Conservation (phyloP, 2,888 invertebrate species). For the Zygogramma bicolorata region DNA sequence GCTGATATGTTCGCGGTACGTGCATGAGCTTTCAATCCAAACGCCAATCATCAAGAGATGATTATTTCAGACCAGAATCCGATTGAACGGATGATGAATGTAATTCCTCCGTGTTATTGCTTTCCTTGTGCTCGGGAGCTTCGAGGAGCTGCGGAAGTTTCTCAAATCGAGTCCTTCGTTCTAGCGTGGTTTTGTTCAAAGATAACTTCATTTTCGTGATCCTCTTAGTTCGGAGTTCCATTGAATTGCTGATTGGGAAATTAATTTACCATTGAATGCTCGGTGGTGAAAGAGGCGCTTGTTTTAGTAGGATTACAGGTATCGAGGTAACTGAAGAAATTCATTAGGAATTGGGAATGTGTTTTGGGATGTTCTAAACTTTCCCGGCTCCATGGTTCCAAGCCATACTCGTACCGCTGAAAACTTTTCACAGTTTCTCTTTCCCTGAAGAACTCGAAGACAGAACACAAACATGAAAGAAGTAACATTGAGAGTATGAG, state of each 20-base stretch:
- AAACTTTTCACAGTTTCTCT: too few relatives aligned
- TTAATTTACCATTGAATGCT: neutral
- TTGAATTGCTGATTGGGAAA: neutral
- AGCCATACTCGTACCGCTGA: too few relatives aligned
- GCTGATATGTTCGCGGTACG: slow-evolving; percentile 10
- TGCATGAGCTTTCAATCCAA: slow-evolving; percentile 8
- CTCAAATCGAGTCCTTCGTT: neutral
- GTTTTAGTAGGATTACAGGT: neutral
- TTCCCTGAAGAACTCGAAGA: too few relatives aligned
- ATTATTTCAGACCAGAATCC: neutral
- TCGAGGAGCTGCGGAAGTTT: neutral
- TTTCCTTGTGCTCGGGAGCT: neutral
- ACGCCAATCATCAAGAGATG: neutral
- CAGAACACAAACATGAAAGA: too few relatives aligned
- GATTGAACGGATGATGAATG: neutral
- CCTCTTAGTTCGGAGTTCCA: neutral
- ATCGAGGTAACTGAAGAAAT: neutral
- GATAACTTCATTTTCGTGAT: neutral
- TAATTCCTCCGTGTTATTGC: neutral
- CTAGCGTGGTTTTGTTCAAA: neutral
- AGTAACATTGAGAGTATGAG: too few relatives aligned
- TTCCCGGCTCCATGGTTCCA: too few relatives aligned
- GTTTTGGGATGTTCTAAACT: too few relatives aligned
- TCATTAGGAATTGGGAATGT: neutral
- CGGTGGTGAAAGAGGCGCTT: neutral